Conservation (phyloP, 1,140 invertebrate genomes). For the Brachionus angularis region DNA sequence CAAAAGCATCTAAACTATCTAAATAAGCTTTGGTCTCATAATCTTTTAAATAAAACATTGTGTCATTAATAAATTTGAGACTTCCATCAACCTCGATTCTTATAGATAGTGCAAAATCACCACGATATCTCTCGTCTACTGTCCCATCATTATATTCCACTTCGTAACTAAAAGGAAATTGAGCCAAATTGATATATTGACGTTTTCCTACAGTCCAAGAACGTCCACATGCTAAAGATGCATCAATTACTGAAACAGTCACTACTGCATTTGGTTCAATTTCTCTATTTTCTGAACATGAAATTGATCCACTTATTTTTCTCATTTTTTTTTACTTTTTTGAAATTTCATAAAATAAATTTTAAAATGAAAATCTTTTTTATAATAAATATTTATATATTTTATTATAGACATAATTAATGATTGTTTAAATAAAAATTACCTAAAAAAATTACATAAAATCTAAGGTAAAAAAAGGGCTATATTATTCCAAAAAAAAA, state of each 20-base stretch:
- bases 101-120: background rate
- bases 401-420: too few relatives aligned
- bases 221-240: constrained; percentile 17
- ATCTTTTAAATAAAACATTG: constrained; percentile 15
- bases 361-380: too few relatives aligned
- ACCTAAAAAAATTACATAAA: too few relatives aligned
- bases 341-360: background rate
- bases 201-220: background rate
- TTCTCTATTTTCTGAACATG: background rate
- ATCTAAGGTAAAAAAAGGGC: too few relatives aligned
- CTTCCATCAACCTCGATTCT: background rate
- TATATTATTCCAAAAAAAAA: too few relatives aligned
- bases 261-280: background rate
- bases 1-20: constrained; percentile 9
- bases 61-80: constrained; percentile 10
- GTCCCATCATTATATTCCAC: constrained; percentile 22
- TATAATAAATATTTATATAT: constrained; percentile 16
- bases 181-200: background rate
- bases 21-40: background rate
- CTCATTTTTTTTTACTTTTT: background rate
- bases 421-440: too few relatives aligned
- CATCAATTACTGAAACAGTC: background rate
- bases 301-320: constrained; percentile 6
- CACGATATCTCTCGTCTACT: constrained; percentile 16
- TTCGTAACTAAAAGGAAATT: constrained; percentile 13